Conservation (phyloP, 2,888 invertebrate genomes). For the Cremastinae sp. region DNA sequence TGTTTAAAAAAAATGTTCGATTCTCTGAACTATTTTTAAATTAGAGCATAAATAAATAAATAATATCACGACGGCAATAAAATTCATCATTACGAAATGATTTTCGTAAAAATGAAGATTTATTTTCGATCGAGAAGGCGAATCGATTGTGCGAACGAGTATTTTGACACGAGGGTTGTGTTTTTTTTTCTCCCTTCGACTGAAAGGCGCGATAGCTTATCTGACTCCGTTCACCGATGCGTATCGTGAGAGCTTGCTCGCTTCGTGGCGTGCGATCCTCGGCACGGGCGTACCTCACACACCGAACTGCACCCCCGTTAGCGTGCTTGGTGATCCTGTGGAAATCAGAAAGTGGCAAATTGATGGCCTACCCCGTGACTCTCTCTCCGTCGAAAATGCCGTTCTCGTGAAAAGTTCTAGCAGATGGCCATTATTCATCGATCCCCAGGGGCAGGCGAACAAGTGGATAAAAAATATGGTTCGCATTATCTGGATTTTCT, state of each 20-base stretch:
- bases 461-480: constrained; percentile 96
- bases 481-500: constrained; percentile 68
- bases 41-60: no score
- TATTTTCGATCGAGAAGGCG: background rate
- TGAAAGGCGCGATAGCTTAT: constrained; percentile 89
- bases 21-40: no score
- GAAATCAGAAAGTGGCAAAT: constrained; percentile 91
- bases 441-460: constrained; percentile 96
- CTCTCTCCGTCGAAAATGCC: constrained; percentile 93
- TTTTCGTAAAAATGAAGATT: no score
- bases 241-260: constrained; percentile 82
- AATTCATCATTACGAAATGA: no score
- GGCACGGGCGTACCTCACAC: constrained; percentile 85
- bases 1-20: no score
- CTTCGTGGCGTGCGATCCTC: constrained; percentile 83
- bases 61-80: no score
- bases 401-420: constrained; percentile 91
- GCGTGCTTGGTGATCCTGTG: constrained; percentile 88
- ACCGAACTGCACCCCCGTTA: constrained; percentile 85
- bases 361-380: constrained; percentile 91
- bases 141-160: background rate
- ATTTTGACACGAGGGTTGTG: constrained; percentile 4
- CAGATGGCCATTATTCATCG: constrained; percentile 94
- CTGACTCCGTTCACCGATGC: constrained; percentile 89
- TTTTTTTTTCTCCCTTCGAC: constrained; percentile 4